Conservation (phyloP, 2,113 vertebrate species). For the Eonycteris spelaea region DNA sequence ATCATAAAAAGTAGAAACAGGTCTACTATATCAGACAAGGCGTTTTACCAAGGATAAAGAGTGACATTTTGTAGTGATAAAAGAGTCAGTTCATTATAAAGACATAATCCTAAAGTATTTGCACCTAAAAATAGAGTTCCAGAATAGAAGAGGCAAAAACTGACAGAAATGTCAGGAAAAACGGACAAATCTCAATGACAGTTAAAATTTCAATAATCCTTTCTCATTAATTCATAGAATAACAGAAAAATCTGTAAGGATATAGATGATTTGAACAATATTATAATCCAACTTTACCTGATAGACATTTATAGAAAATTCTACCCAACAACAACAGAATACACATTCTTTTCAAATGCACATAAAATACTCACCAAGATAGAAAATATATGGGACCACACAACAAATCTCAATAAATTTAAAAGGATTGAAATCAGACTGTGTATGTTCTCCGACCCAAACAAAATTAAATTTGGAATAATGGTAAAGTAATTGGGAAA, state of each 20-base stretch:
- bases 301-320: constrained; percentile 21
- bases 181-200: not conserved
- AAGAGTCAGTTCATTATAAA: not conserved
- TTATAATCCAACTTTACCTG: not conserved
- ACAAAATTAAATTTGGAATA: constrained; percentile 35
- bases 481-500: constrained; percentile 3
- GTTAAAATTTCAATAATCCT: not conserved
- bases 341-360: constrained; percentile 30
- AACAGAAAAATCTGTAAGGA: constrained; percentile 30
- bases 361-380: not conserved
- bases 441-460: not conserved
- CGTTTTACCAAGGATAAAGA: constrained; percentile 24
- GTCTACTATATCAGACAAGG: not conserved
- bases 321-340: not conserved
- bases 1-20: not conserved
- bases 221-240: not conserved
- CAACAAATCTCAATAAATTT: constrained; percentile 5
- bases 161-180: constrained; percentile 26
- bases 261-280: not conserved
- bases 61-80: not conserved
- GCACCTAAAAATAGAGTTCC: not conserved
- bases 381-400: not conserved
- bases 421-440: not conserved
- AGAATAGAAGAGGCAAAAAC: not conserved
- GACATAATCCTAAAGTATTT: not conserved